These are phyloP conservation scores for Listrodromus nycthemerus DNA, from an alignment of 2,888 invertebrate genomes.

Conservation along the genomic window DNA sequence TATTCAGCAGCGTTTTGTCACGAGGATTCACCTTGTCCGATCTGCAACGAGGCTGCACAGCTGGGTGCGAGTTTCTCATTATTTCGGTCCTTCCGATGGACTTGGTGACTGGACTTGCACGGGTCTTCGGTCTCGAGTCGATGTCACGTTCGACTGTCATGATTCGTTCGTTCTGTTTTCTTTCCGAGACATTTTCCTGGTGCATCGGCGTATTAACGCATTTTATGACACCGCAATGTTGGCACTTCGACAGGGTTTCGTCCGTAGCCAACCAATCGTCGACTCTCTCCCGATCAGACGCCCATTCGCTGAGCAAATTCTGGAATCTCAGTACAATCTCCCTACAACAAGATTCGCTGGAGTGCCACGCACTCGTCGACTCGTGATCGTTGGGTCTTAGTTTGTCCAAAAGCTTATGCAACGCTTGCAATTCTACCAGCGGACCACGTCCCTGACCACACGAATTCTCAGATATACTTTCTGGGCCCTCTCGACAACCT, in stretches of 20 bases:
- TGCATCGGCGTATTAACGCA: not conserved
- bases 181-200: not conserved
- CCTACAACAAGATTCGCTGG: conserved; percentile 58
- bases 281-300: conserved; percentile 59
- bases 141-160: not conserved
- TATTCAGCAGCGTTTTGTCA: conserved; percentile 3
- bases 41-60: not conserved
- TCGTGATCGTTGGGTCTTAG: conserved; percentile 62
- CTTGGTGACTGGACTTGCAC: not conserved
- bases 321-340: conserved; percentile 66
- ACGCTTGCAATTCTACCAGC: conserved; percentile 69
- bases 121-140: not conserved
- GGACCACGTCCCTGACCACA: not conserved
- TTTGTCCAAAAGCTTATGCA: conserved; percentile 66
- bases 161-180: not conserved
- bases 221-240: conserved; percentile 74
- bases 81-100: conserved; percentile 29
- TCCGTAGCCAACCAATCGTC: conserved; percentile 66
- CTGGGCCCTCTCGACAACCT: not conserved
- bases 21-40: not conserved
- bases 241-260: conserved; percentile 70
- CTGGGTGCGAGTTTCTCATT: conserved; percentile 21
- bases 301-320: conserved; percentile 63
- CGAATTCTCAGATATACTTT: conserved; percentile 8
- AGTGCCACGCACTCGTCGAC: conserved; percentile 48